phyloP scores from a whole-genome alignment of 2,797 vertebrate species.

The Distichodus sexfasciatus region DNA sequence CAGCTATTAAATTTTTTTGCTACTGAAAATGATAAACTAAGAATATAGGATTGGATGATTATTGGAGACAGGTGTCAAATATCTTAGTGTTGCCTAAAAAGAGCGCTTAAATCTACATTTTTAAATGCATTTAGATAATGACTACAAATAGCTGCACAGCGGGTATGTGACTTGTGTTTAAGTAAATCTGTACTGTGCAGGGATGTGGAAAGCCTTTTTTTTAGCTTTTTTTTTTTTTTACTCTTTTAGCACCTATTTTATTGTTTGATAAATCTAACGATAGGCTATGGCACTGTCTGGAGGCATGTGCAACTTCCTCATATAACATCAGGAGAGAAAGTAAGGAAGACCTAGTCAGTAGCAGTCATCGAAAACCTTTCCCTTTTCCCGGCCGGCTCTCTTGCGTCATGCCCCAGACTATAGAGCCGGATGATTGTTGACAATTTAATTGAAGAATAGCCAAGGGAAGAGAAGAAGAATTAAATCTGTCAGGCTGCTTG shows the following conservation, averaged over 20 bases:
- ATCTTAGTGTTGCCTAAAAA: too few species aligned
- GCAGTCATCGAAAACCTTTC: constrained; percentile 52
- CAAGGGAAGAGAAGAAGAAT: constrained; percentile 54
- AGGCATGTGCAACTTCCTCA: background rate
- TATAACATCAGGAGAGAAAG: background rate
- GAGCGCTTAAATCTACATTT: too few species aligned
- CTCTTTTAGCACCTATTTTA: background rate
- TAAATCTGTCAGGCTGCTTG: constrained; percentile 49
- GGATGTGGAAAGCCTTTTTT: background rate
- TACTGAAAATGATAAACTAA: too few species aligned
- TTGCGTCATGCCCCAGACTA: constrained; percentile 38
- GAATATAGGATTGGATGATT: too few species aligned
- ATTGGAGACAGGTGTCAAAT: too few species aligned
- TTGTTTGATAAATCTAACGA: background rate
- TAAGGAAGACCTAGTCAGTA: background rate
- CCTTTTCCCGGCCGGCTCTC: constrained; percentile 38
- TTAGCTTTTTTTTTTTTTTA: background rate
- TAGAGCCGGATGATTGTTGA: constrained; percentile 58
- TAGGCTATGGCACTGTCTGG: background rate
- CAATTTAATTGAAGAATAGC: constrained; percentile 65
- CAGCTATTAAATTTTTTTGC: too few species aligned
- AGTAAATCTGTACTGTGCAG: too few species aligned
- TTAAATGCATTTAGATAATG: too few species aligned
- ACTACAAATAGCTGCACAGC: too few species aligned
- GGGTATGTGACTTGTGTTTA: too few species aligned